phyloP scores from a whole-genome alignment of 1,140 invertebrate genomes.

The Mycetomoellerius zeteki region DNA sequence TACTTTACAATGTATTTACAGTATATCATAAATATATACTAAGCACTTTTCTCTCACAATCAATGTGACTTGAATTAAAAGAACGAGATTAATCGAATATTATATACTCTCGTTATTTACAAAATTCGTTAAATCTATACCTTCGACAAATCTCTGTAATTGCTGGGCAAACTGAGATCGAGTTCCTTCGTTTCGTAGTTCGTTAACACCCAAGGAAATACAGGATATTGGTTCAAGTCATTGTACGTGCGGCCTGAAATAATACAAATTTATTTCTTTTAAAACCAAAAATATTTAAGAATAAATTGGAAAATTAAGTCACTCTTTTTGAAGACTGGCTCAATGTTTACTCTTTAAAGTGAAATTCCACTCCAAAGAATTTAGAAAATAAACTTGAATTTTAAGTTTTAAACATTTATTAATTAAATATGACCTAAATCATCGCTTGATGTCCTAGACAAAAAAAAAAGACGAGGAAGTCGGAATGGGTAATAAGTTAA shows the following conservation, averaged over 20 bases:
- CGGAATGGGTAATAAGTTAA: not conserved
- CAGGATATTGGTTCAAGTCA: slow-evolving; percentile 99
- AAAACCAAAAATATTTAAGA: not conserved
- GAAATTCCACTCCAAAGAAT: too few species aligned
- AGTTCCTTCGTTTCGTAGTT: slow-evolving; percentile 99
- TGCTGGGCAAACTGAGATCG: slow-evolving; percentile 98
- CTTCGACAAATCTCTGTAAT: slow-evolving; percentile 99
- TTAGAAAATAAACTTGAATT: too few species aligned
- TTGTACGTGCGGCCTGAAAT: slow-evolving; percentile 98
- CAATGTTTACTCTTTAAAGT: too few species aligned
- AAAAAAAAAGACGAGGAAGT: slow-evolving; percentile 16
- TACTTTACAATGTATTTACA: too few species aligned
- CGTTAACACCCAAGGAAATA: slow-evolving; percentile 99
- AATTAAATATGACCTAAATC: slow-evolving; percentile 7
- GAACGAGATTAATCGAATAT: not conserved
- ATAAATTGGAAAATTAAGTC: too few species aligned
- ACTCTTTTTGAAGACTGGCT: too few species aligned
- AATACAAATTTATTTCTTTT: slow-evolving; percentile 46
- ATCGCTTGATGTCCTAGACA: not conserved
- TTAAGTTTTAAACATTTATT: too few species aligned
- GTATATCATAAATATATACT: too few species aligned
- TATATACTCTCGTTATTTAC: not conserved
- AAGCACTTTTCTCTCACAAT: too few species aligned
- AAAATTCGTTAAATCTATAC: slow-evolving; percentile 83
- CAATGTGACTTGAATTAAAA: not conserved